phyloP scores from a whole-genome alignment of 1,140 invertebrate species.

The Papilio xuthus region DNA sequence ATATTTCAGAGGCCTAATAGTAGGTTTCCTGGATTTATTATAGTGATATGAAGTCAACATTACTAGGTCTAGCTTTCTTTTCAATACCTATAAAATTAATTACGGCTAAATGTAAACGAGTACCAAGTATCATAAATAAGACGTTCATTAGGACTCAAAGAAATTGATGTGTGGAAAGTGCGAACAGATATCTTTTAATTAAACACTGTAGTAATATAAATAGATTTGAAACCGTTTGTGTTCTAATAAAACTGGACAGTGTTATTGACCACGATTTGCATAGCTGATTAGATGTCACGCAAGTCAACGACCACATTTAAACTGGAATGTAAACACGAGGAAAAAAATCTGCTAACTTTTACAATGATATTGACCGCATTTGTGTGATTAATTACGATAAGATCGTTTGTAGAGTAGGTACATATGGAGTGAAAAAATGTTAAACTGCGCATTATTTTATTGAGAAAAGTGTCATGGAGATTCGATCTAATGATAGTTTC shows the following conservation, averaged over 20 bases:
- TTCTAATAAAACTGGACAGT: slow-evolving; percentile 25
- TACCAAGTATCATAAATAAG: neutral
- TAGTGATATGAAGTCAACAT: no score
- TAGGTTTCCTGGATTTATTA: no score
- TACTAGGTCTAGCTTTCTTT: neutral
- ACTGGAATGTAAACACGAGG: slow-evolving; percentile 20
- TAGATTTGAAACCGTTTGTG: slow-evolving; percentile 36
- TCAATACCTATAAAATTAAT: neutral
- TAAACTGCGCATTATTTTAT: neutral
- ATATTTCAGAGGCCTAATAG: no score
- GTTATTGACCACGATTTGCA: slow-evolving; percentile 24
- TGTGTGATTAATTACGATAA: neutral
- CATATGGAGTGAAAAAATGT: neutral
- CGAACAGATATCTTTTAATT: neutral
- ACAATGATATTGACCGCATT: slow-evolving; percentile 3
- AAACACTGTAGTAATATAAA: slow-evolving; percentile 28
- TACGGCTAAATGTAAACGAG: neutral
- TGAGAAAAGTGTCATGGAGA: neutral
- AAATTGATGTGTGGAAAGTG: slow-evolving; percentile 17
- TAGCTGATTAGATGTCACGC: slow-evolving; percentile 24
- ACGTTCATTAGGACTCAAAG: neutral
- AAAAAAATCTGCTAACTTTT: slow-evolving; percentile 5
- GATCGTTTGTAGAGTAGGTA: neutral
- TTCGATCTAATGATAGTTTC: no score
- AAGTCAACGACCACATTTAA: slow-evolving; percentile 32